Conservation (phyloP, 2,113 vertebrate genomes). For the Gorsachius goisagi region DNA sequence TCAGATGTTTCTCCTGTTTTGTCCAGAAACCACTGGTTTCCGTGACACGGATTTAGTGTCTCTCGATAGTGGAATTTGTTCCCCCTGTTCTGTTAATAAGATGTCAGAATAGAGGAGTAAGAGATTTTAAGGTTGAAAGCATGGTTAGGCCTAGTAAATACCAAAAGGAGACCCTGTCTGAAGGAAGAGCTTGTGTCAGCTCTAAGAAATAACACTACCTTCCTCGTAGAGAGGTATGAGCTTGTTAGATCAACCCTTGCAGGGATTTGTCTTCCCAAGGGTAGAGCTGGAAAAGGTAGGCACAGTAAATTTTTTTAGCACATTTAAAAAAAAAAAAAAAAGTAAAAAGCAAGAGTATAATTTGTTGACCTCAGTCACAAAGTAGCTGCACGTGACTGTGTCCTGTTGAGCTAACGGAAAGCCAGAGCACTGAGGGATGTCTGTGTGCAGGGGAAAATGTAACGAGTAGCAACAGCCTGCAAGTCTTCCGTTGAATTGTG, state of each 20-base stretch:
- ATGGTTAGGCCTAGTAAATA: not conserved
- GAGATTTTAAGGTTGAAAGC: not conserved
- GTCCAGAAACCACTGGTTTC: not conserved
- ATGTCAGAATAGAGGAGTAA: not conserved
- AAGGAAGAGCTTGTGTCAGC: not conserved
- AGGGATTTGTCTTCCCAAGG: not conserved
- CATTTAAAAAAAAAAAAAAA: not conserved
- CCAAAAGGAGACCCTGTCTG: not conserved
- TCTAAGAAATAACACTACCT: not conserved
- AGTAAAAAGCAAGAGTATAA: not conserved
- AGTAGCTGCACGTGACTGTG: rapidly evolving
- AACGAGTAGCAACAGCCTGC: not conserved
- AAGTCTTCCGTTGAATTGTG: rapidly evolving
- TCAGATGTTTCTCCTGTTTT: not conserved
- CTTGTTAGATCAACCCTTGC: not conserved
- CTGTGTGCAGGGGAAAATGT: not conserved
- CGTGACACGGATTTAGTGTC: not conserved
- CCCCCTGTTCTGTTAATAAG: not conserved
- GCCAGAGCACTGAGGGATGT: not conserved
- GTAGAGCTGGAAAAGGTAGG: not conserved
- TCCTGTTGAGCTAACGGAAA: not conserved
- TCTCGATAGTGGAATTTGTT: not conserved
- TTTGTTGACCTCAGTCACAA: rapidly evolving
- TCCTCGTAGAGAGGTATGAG: not conserved
- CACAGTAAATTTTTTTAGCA: not conserved